Percentiles rank a stretch among this genome's conserved stretches.
Conservation (phyloP, 37 sponge, comb jelly and placozoan species). For the Chondrilla cf. caribensis region DNA sequence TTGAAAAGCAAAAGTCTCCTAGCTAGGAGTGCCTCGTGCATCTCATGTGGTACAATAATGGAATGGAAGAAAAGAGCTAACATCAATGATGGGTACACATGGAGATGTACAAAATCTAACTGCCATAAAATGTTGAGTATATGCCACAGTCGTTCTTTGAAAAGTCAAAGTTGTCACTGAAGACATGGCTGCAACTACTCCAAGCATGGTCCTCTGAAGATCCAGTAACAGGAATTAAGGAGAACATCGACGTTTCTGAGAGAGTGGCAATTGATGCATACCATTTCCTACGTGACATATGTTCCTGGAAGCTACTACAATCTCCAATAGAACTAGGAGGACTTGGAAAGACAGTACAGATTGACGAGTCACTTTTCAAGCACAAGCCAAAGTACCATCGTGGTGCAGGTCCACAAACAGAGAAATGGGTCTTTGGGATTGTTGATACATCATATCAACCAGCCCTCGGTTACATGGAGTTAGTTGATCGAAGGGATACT, state of each 20-base stretch:
- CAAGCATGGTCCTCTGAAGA: neutral
- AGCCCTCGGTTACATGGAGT: constrained; percentile 18
- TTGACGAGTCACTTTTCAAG: constrained; percentile 6
- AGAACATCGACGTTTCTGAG: neutral
- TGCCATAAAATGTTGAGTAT: neutral
- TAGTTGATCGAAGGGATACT: constrained; percentile 7
- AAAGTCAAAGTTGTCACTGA: neutral
- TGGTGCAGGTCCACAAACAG: neutral
- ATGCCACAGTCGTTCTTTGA: neutral
- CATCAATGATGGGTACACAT: neutral
- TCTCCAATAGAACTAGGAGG: neutral
- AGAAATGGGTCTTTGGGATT: constrained; percentile 19
- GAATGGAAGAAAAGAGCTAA: neutral
- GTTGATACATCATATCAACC: constrained; percentile 9
- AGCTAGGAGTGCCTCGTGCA: neutral
- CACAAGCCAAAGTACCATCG: constrained; percentile 33
- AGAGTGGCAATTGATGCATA: neutral
- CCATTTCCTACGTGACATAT: neutral
- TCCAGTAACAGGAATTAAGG: neutral
- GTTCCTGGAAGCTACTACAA: neutral
- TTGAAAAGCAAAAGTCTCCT: neutral
- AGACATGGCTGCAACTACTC: neutral
- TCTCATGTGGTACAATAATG: neutral
- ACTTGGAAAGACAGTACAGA: neutral
- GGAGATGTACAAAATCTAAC: neutral